Percentiles rank a stretch among this genome's conserved stretches.
These are phyloP conservation scores for Bellardia pandia DNA, from an alignment of 2,888 invertebrate genomes.

Conservation along the genomic window DNA sequence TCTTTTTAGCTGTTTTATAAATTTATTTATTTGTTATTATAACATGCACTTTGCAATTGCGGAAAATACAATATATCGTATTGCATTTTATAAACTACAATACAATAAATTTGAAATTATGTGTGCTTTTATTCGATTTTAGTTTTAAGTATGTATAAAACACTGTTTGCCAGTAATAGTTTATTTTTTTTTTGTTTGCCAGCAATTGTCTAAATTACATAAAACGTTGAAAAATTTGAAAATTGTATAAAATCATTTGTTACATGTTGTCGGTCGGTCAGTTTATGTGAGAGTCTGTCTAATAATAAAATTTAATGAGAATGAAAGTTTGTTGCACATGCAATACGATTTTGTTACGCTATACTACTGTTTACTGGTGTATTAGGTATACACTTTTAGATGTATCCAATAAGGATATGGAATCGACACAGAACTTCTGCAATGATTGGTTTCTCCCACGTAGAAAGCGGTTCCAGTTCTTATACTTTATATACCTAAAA, in stretches of 20 bases:
- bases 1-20: slow-evolving; percentile 16
- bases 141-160: slow-evolving; percentile 37
- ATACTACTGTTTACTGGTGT: background rate
- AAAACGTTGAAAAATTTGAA: slow-evolving; percentile 49
- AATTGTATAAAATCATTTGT: slow-evolving; percentile 15
- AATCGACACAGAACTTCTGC: too few species aligned
- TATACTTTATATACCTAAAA: too few species aligned
- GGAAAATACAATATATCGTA: slow-evolving; percentile 52
- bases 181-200: slow-evolving; percentile 11
- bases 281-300: slow-evolving; percentile 36
- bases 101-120: slow-evolving; percentile 36
- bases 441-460: too few species aligned
- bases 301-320: slow-evolving; percentile 48
- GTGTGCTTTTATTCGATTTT: slow-evolving; percentile 34
- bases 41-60: slow-evolving; percentile 60
- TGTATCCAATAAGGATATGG: too few species aligned
- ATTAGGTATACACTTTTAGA: background rate
- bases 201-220: slow-evolving; percentile 61
- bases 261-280: slow-evolving; percentile 44
- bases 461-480: too few species aligned
- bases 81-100: slow-evolving; percentile 9
- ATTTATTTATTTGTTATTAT: slow-evolving; percentile 20
- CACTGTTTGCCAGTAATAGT: background rate
- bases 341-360: slow-evolving; percentile 28
- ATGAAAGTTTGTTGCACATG: slow-evolving; percentile 54